phyloP scores from a whole-genome alignment of 2,797 vertebrate genomes.

The Nothura maculosa region DNA sequence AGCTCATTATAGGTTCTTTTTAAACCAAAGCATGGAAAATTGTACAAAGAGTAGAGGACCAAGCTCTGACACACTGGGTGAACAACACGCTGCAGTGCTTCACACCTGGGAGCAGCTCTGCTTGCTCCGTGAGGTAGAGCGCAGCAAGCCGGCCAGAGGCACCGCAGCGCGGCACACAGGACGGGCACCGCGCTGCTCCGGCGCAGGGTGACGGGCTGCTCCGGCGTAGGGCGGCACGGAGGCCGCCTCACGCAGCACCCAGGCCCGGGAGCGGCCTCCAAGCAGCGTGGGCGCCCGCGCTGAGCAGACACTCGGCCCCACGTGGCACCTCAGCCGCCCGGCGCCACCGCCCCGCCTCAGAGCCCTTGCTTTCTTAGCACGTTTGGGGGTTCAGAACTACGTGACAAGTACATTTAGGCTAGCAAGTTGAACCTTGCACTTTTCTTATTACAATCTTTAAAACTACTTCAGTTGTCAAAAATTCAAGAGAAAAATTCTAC shows the following conservation, averaged over 20 bases:
- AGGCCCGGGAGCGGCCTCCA: too few species aligned
- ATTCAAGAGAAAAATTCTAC: neutral
- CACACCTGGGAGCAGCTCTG: neutral
- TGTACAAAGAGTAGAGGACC: neutral
- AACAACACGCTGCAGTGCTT: neutral
- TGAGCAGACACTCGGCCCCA: too few species aligned
- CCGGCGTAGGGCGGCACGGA: too few species aligned
- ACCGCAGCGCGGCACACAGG: too few species aligned
- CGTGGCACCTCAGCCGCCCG: too few species aligned
- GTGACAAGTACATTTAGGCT: neutral
- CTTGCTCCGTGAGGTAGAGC: neutral
- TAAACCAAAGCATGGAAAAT: constrained; percentile 8
- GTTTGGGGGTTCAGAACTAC: neutral
- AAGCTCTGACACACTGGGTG: neutral
- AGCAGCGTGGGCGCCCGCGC: too few species aligned
- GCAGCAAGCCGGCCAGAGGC: neutral
- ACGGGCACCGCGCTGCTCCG: too few species aligned
- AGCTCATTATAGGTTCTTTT: neutral
- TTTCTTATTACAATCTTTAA: neutral
- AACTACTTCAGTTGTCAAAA: neutral
- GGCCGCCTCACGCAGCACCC: too few species aligned
- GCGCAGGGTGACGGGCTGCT: too few species aligned
- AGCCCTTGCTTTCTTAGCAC: neutral
- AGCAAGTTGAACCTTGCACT: neutral
- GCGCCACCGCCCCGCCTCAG: neutral